These are phyloP conservation scores for Andrena hattorfiana DNA, from an alignment of 2,888 invertebrate species.

Conservation along the genomic window DNA sequence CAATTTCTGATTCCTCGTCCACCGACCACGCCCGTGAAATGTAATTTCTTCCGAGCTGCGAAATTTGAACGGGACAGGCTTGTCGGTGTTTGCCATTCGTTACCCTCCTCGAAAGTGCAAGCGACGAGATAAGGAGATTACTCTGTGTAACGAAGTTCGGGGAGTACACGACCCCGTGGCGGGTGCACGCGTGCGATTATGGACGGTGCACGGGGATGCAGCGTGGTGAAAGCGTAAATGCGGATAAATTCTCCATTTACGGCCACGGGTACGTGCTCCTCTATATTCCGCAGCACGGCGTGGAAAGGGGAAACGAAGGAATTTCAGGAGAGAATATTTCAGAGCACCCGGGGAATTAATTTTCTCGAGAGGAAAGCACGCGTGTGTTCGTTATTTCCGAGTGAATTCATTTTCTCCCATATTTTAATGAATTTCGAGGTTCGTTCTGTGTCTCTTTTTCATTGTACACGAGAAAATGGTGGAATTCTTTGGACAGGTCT, in stretches of 20 bases:
- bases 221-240: conserved; percentile 8
- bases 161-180: conserved; percentile 6
- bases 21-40: conserved; percentile 30
- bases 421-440: not conserved
- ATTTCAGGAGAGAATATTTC: conserved; percentile 16
- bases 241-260: conserved; percentile 23
- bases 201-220: not conserved
- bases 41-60: conserved; percentile 58
- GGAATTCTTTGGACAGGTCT: not conserved
- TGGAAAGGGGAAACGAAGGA: not conserved
- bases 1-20: conserved; percentile 67
- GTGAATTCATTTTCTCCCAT: not conserved
- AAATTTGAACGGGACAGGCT: conserved; percentile 24
- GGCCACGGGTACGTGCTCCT: not conserved
- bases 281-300: not conserved
- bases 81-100: conserved; percentile 49
- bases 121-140: conserved; percentile 48
- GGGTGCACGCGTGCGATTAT: conserved; percentile 31
- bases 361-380: not conserved
- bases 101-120: conserved; percentile 47
- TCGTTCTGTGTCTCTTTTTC: not conserved
- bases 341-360: not conserved
- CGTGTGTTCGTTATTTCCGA: not conserved
- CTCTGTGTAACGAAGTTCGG: conserved; percentile 46
- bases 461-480: not conserved